Conservation (phyloP, 2,797 vertebrate genomes). For the Xerus rutilus region DNA sequence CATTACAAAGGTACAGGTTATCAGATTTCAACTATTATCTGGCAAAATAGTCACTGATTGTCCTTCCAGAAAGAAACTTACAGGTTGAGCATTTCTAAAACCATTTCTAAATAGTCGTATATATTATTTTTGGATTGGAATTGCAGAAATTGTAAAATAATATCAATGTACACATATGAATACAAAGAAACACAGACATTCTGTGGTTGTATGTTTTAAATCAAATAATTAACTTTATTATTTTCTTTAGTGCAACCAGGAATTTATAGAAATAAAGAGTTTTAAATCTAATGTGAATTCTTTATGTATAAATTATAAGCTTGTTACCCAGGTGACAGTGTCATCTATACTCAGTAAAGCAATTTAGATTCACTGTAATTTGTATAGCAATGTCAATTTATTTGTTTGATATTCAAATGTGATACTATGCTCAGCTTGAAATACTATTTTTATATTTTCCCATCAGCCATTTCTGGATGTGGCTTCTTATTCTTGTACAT, state of each 20-base stretch:
- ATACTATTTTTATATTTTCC: conserved; percentile 73
- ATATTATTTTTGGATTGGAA: not conserved
- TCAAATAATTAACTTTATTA: not conserved
- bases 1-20: not conserved
- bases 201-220: not conserved
- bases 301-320: not conserved
- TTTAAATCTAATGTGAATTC: conserved; percentile 23
- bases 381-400: conserved; percentile 40
- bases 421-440: conserved; percentile 64
- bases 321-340: not conserved
- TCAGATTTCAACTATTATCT: not conserved
- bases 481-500: conserved; percentile 42
- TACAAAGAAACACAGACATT: not conserved
- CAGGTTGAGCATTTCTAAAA: not conserved
- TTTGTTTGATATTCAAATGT: conserved; percentile 76
- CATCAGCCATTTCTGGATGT: conserved; percentile 14
- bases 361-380: conserved; percentile 69
- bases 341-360: conserved; percentile 46
- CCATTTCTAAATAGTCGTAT: not conserved
- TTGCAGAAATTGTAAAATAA: not conserved
- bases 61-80: not conserved
- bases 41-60: not conserved
- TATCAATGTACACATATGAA: not conserved
- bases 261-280: not conserved
- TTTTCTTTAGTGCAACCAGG: not conserved